A percentile compares a stretch with the other conserved stretches of the same genome.
These are phyloP conservation scores for Fopius arisanus DNA, from an alignment of 1,140 invertebrate genomes.

Conservation along the genomic window DNA sequence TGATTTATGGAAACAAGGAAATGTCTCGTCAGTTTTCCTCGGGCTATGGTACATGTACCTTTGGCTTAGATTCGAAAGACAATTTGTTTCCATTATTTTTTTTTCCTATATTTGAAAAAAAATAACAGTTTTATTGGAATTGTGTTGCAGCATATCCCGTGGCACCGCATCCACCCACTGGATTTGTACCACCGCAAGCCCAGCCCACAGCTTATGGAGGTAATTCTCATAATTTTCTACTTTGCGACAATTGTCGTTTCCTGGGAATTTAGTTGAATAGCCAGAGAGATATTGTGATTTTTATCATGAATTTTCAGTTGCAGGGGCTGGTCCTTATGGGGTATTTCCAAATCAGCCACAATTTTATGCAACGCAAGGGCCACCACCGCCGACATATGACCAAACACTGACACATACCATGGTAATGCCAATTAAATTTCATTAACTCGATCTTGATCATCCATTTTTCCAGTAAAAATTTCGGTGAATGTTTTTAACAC, in stretches of 20 bases:
- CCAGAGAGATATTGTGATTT: too few species aligned
- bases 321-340: slow-evolving; percentile 71
- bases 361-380: slow-evolving; percentile 65
- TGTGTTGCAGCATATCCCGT: slow-evolving; percentile 67
- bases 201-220: slow-evolving; percentile 65
- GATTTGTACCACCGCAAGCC: slow-evolving; percentile 65
- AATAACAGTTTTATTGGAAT: slow-evolving; percentile 44
- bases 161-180: slow-evolving; percentile 64
- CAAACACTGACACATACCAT: slow-evolving; percentile 72
- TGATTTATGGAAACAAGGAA: slow-evolving; percentile 38
- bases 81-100: not conserved
- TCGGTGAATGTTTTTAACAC: too few species aligned
- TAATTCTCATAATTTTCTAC: slow-evolving; percentile 38
- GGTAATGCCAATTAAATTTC: slow-evolving; percentile 51
- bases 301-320: slow-evolving; percentile 58
- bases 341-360: slow-evolving; percentile 69
- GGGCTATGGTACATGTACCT: slow-evolving; percentile 61
- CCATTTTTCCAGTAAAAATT: too few species aligned
- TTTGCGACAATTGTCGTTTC: too few species aligned
- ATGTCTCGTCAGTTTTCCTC: slow-evolving; percentile 48
- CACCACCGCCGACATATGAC: slow-evolving; percentile 72
- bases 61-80: slow-evolving; percentile 50
- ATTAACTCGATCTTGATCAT: too few species aligned
- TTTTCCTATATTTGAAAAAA: not conserved
- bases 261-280: too few species aligned